Base-by-base conservation (phyloP, 2,888 invertebrate species). In the Stenurella melanura region DNA sequence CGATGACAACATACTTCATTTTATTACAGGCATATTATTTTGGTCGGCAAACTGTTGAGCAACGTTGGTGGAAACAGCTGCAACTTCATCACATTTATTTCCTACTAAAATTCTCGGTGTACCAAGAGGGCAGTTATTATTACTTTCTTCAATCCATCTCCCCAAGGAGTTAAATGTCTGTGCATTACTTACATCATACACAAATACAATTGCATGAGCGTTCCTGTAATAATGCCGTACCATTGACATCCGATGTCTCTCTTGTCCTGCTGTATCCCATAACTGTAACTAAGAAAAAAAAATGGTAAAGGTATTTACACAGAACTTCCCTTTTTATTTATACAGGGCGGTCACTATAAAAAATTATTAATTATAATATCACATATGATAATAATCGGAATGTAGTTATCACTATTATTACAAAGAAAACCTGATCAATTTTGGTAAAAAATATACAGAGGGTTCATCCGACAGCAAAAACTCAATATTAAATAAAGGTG, bases 211-310 rank as follows among this genome's bases (percentile, higher is more conserved):
- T n/a, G 96, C 95, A 88, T 95, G 93, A 0, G 94, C 94, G 88
- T 96, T 96, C 74, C 95, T 91, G 87, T 96, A 96, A 88, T 96
- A 96, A 88, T 96, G 96, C 84, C 94, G 93, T 18, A 95, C 94
- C 94, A 96, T 95, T 1, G 95, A 94, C 87, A 94, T 93, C 15
- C 96, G 91, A 88, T 95, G 96, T 76, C 95, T 89, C 88, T 96
- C 96, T 87, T 96, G 96, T 0, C 96, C 96, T 0, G 96, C 96
- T 1, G 95, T 95, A 84, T 93, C 95, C 95, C 95, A 95, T 63
- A 95, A 86, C 86, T 94, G 93, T 9, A 96, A 90, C 95, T 95
- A 88, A 50, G 92, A 68, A 19, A 18, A 19, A 69, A 76, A 54
- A 26, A 26, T 26, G n/a, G n/a, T n/a, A n/a, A n/a, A n/a, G n/a